Percentiles rank a stretch among this genome's conserved stretches.
phyloP scores from a whole-genome alignment of 2,113 vertebrate species.

The Ciconia maguari region DNA sequence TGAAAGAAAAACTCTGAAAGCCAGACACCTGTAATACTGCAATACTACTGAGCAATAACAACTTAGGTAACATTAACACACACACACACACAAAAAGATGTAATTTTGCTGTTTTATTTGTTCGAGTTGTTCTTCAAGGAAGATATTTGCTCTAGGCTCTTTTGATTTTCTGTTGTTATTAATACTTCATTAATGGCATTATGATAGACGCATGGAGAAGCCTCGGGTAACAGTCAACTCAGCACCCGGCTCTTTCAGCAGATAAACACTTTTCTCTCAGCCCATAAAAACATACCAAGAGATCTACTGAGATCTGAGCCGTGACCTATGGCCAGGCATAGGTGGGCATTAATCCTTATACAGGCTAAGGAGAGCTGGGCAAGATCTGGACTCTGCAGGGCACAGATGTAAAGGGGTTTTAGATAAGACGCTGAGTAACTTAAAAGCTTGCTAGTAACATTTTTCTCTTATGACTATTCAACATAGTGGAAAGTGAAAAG shows the following conservation, averaged over 20 bases:
- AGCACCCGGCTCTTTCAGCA: background rate
- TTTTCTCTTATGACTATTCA: background rate
- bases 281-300: background rate
- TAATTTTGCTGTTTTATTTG: background rate
- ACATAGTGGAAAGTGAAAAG: background rate
- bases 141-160: background rate
- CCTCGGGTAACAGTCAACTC: background rate
- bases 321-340: background rate
- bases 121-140: background rate
- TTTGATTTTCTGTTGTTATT: background rate
- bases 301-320: background rate
- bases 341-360: background rate
- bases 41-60: background rate
- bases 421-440: background rate
- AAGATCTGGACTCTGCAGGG: background rate
- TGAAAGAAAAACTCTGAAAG: background rate
- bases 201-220: background rate
- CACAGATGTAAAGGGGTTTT: background rate
- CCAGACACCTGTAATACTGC: background rate
- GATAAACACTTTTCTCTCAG: background rate
- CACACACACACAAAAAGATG: background rate
- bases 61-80: background rate
- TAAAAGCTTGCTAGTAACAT: too few relatives aligned
- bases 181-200: background rate
- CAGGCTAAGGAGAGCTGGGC: background rate